Percentiles rank a stretch among this genome's conserved stretches.
Evolutionary conservation across 2,797 vertebrate genomes (phyloP).

Genomic region (Rhinophrynus dorsalis): DNA sequence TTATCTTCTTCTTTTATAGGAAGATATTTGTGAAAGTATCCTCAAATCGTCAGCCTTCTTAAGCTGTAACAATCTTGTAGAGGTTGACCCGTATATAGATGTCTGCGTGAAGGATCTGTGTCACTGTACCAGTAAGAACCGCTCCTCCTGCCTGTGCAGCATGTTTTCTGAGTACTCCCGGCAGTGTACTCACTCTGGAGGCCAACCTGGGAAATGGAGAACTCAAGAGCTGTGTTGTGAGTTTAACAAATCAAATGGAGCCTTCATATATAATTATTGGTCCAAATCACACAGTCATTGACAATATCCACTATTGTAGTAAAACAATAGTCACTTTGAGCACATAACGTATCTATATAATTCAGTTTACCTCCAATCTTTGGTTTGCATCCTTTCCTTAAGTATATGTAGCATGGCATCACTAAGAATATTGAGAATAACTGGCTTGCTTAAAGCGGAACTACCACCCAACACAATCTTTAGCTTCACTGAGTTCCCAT

Average conservation of each 20-base stretch:
- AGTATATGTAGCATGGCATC: no score
- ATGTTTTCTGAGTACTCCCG: conserved; percentile 78
- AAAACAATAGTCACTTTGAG: no score
- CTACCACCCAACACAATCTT: no score
- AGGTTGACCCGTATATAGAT: conserved; percentile 63
- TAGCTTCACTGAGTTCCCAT: no score
- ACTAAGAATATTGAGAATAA: no score
- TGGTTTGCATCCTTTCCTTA: no score
- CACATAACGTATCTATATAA: no score
- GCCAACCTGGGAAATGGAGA: conserved; percentile 74
- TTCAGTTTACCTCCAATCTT: no score
- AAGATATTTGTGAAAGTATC: not conserved
- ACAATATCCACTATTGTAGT: no score
- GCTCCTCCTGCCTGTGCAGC: conserved; percentile 69
- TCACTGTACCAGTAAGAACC: not conserved
- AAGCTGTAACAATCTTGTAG: conserved; percentile 63
- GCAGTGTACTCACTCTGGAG: conserved; percentile 75
- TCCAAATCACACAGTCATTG: not conserved
- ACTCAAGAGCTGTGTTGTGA: conserved; percentile 73
- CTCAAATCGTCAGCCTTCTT: conserved; percentile 56
- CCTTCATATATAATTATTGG: not conserved
- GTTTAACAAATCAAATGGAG: conserved; percentile 55
- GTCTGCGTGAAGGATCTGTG: conserved; percentile 77
- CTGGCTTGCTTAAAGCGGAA: no score
- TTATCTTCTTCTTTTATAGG: conserved; percentile 5